Conservation (phyloP, 2,888 invertebrate species). For the Dermolepida albohirtum region DNA sequence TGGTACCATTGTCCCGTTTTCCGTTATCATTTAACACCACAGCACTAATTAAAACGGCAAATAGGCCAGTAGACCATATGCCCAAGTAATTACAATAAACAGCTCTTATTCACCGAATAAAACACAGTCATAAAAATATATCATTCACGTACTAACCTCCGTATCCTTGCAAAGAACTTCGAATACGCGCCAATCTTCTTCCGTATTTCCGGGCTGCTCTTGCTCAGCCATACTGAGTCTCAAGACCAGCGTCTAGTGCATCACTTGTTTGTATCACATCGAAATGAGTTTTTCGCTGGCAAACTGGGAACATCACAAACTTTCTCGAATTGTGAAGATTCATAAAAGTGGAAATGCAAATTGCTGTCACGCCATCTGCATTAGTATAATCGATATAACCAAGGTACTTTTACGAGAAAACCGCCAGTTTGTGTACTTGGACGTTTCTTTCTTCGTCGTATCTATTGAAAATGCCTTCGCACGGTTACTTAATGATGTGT, state of each 20-base stretch:
- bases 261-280: neutral
- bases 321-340: constrained; percentile 27
- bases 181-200: constrained; percentile 82
- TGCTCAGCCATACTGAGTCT: constrained; percentile 51
- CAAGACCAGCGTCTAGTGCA: constrained; percentile 25
- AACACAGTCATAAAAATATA: neutral
- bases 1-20: constrained; percentile 45
- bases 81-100: constrained; percentile 21
- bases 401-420: constrained; percentile 50
- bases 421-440: constrained; percentile 15
- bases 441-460: constrained; percentile 1
- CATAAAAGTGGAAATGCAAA: constrained; percentile 37
- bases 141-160: constrained; percentile 65
- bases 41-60: constrained; percentile 28
- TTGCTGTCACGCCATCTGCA: constrained; percentile 55
- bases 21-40: constrained; percentile 9
- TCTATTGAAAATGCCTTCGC: neutral
- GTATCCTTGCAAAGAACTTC: constrained; percentile 74
- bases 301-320: constrained; percentile 18
- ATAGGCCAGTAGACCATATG: constrained; percentile 32
- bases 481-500: neutral
- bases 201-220: constrained; percentile 64
- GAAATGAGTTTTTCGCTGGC: constrained; percentile 9
- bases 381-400: constrained; percentile 61
- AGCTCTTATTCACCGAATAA: constrained; percentile 10